A percentile compares a stretch with the other conserved stretches of the same genome.
These are phyloP conservation scores for Rhinoptilus africanus DNA, from an alignment of 2,113 vertebrate species.

Conservation along the genomic window DNA sequence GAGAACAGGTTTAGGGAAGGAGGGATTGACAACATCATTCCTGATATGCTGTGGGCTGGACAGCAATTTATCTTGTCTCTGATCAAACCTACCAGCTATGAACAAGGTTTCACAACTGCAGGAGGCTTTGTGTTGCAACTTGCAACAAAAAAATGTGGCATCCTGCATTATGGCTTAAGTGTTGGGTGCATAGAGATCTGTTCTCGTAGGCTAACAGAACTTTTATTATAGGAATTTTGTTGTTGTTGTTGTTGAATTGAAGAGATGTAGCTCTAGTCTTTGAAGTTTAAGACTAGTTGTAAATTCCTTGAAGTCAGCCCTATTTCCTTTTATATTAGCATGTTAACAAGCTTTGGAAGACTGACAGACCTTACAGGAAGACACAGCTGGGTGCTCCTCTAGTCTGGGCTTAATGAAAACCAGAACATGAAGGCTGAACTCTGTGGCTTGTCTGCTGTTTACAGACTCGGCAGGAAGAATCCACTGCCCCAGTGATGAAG, in stretches of 20 bases:
- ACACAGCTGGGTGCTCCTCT: constrained; percentile 78
- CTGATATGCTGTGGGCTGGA: constrained; percentile 47
- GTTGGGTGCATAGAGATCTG: background rate
- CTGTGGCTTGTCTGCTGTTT: constrained; percentile 70
- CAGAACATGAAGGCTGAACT: constrained; percentile 60
- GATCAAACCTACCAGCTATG: constrained; percentile 20
- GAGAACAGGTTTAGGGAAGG: constrained; percentile 48
- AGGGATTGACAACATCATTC: background rate
- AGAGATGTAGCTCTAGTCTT: constrained; percentile 65
- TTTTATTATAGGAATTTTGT: constrained; percentile 35
- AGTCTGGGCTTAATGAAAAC: constrained; percentile 77
- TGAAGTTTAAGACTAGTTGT: constrained; percentile 84
- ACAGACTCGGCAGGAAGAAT: constrained; percentile 73
- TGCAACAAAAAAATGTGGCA: background rate
- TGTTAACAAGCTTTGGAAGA: constrained; percentile 83
- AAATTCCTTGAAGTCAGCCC: constrained; percentile 80
- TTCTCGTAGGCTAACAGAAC: background rate
- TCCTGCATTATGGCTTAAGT: background rate
- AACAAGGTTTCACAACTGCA: constrained; percentile 46
- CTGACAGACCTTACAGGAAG: constrained; percentile 78
- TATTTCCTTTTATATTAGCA: constrained; percentile 82
- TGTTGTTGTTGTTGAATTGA: constrained; percentile 36
- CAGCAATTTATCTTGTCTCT: constrained; percentile 46
- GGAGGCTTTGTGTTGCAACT: constrained; percentile 35
- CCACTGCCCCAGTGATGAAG: constrained; percentile 56